Conservation (phyloP, 1,140 invertebrate species). For the Zaprionus ghesquierei region DNA sequence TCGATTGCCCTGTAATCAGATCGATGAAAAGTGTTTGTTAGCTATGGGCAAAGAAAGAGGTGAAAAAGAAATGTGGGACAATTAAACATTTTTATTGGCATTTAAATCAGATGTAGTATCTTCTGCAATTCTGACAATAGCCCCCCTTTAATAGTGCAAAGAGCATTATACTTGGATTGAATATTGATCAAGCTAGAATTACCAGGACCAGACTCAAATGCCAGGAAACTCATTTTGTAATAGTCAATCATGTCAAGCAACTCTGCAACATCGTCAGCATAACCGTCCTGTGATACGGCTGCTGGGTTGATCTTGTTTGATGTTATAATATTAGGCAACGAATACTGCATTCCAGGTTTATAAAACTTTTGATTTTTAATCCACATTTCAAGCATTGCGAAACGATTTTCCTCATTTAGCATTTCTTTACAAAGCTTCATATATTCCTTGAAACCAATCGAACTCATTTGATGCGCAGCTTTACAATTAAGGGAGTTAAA, state of each 20-base stretch:
- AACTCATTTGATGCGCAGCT: not conserved
- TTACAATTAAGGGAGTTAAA: not conserved
- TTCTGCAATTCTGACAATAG: not conserved
- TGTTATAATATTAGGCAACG: not conserved
- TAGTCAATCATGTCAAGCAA: not conserved
- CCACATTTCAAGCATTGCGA: not conserved
- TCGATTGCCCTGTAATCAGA: no score
- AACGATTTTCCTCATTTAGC: not conserved
- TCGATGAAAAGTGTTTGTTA: no score
- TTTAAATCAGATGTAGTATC: no score
- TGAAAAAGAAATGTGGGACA: no score
- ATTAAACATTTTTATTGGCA: no score
- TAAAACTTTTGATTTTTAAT: not conserved
- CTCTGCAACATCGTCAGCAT: not conserved
- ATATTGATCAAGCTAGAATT: not conserved
- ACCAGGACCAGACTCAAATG: not conserved
- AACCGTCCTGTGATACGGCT: not conserved
- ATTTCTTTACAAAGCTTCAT: not conserved
- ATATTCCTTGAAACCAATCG: not conserved
- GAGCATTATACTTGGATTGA: not conserved
- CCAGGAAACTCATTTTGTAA: accelerated
- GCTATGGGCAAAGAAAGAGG: no score
- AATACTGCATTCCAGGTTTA: not conserved
- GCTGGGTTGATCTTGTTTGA: no score
- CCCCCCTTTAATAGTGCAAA: not conserved